Base-by-base conservation (phyloP, 2,888 invertebrate genomes). In the Pristionchus exspectatus region DNA sequence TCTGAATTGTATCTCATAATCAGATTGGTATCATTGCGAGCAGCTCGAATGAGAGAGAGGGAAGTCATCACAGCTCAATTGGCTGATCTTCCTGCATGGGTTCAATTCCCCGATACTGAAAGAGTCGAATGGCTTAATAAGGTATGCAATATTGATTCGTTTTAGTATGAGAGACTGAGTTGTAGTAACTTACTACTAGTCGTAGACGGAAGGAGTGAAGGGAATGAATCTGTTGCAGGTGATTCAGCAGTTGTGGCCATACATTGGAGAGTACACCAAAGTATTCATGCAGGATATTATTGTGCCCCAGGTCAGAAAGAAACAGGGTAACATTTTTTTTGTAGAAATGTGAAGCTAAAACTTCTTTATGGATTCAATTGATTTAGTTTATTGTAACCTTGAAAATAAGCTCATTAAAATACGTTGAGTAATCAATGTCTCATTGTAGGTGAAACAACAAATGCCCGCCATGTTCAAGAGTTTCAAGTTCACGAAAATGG, bases 401-500 rank as follows among this genome's bases (percentile, higher is more conserved):
- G 59, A 14, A 59, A 59, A 18, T 59, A 14, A 59, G n/a, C 16
- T 72, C 27, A 18, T 72, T n/a, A 24, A 7, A 18, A 14, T 59
- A 14, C 59, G 9, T 59, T 38, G 38, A 84, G 27, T 56, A 83
- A 24, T 50, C n/a, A 84, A 56, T 56, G 50, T 24, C 9, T 30
- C 2, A n/a, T 56, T 84, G 30, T 21, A 85, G 90, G 95, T 96
- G 74, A 96, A 97, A 24, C 96, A 97, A 94, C 97, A 97, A 92
- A 96, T 99, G 93, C 96, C 97, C 44, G 93, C 94, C 56, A 98
- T 98, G 95, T 96, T 99, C 93, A 97, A 97, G 93, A 97, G 98
- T 14, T 99, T 99, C 94, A 97, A 97, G 95, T 99, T 99, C 95
- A 98, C 98, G 95, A 97, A 98, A 94, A 97, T 99, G 95, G 97